Evolutionary conservation across 2,797 vertebrate species (phyloP).

Genomic region (Arrhamphus sclerolepis): DNA sequence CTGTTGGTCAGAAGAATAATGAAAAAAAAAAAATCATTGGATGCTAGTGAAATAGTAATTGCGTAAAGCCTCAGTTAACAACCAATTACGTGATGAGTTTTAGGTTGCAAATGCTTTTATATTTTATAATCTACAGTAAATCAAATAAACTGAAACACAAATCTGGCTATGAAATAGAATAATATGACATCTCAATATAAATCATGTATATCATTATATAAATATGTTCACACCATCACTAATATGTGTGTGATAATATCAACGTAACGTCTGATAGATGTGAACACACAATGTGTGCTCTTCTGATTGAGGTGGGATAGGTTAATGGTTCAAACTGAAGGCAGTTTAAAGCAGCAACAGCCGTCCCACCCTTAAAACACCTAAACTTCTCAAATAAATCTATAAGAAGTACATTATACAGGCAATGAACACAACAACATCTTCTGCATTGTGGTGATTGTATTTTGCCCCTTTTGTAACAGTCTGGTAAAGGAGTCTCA

Average conservation of each 20-base stretch:
- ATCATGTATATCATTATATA: slow-evolving; percentile 23
- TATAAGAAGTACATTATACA: slow-evolving; percentile 63
- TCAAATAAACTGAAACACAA: slow-evolving; percentile 1
- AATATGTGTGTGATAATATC: slow-evolving; percentile 19
- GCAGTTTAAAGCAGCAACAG: slow-evolving; percentile 58
- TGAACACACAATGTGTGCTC: slow-evolving; percentile 27
- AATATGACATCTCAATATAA: slow-evolving; percentile 5
- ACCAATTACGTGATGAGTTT: no score
- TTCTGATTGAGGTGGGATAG: slow-evolving; percentile 44
- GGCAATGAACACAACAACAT: slow-evolving; percentile 65
- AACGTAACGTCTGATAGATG: slow-evolving; percentile 34
- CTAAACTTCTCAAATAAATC: slow-evolving; percentile 38
- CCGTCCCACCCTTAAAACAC: slow-evolving; percentile 10
- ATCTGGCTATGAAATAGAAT: slow-evolving; percentile 4
- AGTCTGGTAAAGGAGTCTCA: slow-evolving; percentile 67
- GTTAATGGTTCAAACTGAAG: slow-evolving; percentile 40
- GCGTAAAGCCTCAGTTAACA: no score
- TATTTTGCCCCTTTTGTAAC: slow-evolving; percentile 60
- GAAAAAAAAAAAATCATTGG: no score
- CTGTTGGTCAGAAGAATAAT: no score
- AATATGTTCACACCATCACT: slow-evolving; percentile 9
- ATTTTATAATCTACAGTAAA: neutral
- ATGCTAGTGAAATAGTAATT: no score
- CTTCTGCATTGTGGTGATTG: slow-evolving; percentile 62
- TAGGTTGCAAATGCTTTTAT: neutral